Base-by-base conservation (phyloP, 2,888 invertebrate genomes). In the Halictus quadricinctus region DNA sequence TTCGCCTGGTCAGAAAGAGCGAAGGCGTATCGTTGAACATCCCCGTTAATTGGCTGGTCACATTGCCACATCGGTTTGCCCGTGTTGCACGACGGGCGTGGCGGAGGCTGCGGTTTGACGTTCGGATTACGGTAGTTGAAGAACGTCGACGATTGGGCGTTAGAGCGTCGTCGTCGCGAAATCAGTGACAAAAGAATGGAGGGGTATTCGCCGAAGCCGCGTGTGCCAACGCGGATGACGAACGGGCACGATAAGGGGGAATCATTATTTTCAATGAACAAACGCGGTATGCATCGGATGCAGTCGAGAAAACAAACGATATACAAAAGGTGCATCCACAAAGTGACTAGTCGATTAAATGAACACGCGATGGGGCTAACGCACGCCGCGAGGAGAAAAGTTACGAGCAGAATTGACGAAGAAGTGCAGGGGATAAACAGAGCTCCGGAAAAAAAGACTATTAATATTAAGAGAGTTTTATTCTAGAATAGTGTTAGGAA, bases 1-100 rank as follows among this genome's bases (percentile, higher is more conserved):
- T 93, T 94, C 41, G 93, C 94, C 25, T 95, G 95, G 95, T 92
- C 92, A 8, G 93, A 93, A 74, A 92, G 90, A 79, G 94, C 94
- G 3, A 94, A 94, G 76, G 94, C 94, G 12, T 94, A 94, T 82
- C 94, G 94, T 92, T 94, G 94, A 94, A 91, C 75, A 76, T 70
- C 72, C 77, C 48, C 72, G 70, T 86, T 87, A 91, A 92, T 93
- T 93, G 93, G 91, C 94, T 93, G 92, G 94, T 94, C 94, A 94
- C 94, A 91, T 88, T 82, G 81, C 73, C 85, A 83, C 83, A 85
- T 88, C 82, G 80, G 48, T 82, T 88, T 60, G 86, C 83, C 86
- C 85, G 83, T 76, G 73, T 81, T 74, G 76, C 86, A 83, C 72
- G n/a, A 78, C 81, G 87, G 84, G 87, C 83, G 36, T 69, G 76